Evolutionary conservation across 2,113 vertebrate species (phyloP).

Genomic region (Cyprinodon variegatus): DNA sequence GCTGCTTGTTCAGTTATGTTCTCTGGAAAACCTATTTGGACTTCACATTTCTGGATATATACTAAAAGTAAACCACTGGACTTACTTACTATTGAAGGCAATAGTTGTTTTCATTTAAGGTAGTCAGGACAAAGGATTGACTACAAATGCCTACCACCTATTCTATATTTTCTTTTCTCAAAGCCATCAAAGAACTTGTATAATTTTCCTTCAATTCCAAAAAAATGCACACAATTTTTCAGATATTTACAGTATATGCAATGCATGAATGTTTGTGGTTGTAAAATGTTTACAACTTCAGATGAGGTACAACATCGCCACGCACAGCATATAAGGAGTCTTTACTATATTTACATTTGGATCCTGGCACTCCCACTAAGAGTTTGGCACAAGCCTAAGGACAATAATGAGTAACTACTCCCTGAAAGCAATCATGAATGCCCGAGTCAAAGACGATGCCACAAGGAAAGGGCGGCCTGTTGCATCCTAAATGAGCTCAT

Average conservation of each 20-base stretch:
- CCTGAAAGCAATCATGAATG: conserved; percentile 67
- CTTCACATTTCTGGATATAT: neutral
- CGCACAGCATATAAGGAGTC: neutral
- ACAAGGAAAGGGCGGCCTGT: conserved; percentile 52
- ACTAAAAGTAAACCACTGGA: neutral
- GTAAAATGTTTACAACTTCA: neutral
- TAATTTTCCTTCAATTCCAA: neutral
- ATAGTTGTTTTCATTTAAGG: neutral
- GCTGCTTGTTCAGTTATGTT: neutral
- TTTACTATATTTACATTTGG: conserved; percentile 27
- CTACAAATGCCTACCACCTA: too few species aligned
- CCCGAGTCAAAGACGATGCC: conserved; percentile 65
- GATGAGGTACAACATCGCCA: neutral
- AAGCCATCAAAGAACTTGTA: too few species aligned
- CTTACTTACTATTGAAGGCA: too few species aligned
- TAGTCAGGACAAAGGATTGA: too few species aligned
- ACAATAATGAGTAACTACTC: conserved; percentile 70
- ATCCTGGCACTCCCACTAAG: conserved; percentile 27
- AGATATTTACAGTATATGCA: neutral
- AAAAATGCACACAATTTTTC: neutral
- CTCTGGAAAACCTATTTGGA: neutral
- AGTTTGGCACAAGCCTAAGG: conserved; percentile 50
- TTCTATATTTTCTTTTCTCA: too few species aligned
- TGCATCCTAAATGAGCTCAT: conserved; percentile 67
- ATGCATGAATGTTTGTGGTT: neutral